phyloP scores from a whole-genome alignment of 2,888 invertebrate genomes.

The Neoascia interrupta region DNA sequence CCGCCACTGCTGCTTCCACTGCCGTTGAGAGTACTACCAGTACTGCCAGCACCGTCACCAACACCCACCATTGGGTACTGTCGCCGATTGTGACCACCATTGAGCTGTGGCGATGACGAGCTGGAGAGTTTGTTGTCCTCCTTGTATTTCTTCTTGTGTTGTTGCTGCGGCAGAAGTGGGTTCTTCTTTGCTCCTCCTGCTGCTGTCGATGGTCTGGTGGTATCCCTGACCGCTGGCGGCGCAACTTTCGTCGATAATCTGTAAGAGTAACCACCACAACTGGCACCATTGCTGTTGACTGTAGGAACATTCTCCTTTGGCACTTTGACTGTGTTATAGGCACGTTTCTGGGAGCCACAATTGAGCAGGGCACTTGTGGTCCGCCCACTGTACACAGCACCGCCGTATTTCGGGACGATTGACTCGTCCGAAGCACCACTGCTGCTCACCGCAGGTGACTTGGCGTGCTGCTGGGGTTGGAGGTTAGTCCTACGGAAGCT shows the following conservation, averaged over 20 bases:
- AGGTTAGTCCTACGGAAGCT: constrained; percentile 72
- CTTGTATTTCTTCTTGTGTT: constrained; percentile 73
- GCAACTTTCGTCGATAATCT: constrained; percentile 52
- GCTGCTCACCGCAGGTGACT: constrained; percentile 72
- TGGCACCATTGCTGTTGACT: constrained; percentile 45
- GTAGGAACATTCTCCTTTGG: constrained; percentile 78
- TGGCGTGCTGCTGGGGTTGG: constrained; percentile 58
- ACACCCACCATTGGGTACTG: constrained; percentile 43
- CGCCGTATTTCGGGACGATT: constrained; percentile 74
- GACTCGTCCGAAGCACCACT: constrained; percentile 73
- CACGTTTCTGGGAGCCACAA: constrained; percentile 76
- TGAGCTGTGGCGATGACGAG: constrained; percentile 72
- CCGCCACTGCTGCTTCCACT: constrained; percentile 76
- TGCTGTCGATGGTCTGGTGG: constrained; percentile 73
- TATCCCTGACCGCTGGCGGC: constrained; percentile 53
- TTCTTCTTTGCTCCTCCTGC: constrained; percentile 71
- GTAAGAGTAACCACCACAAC: constrained; percentile 42
- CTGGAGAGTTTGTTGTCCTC: constrained; percentile 74
- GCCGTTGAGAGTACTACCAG: constrained; percentile 71
- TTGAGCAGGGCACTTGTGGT: constrained; percentile 50
- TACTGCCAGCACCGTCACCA: constrained; percentile 62
- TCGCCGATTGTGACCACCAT: constrained; percentile 51
- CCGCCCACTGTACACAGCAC: constrained; percentile 64
- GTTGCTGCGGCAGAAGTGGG: constrained; percentile 69
- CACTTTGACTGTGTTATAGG: constrained; percentile 75